Evolutionary conservation across 1,140 invertebrate species (phyloP), one percentile per base, ranked within the genome.

Genomic region (Polyergus mexicanus): DNA sequence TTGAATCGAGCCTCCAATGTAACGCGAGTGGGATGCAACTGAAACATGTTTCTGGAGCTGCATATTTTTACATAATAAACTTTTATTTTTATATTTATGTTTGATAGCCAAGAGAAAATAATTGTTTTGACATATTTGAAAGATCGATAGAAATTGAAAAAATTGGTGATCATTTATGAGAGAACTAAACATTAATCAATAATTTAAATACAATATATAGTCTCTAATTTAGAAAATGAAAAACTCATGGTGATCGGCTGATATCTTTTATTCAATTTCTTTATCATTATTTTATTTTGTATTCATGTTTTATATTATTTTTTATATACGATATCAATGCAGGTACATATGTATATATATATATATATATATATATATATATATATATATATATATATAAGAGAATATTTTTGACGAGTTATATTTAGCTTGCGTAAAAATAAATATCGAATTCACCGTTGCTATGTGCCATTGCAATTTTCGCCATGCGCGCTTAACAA

Each of bases 1-100:
- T 89, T 89, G 88, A 81, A 88, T 84, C 51, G 7, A 83, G 54
- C 54, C 62, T 83, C 76, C 81, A 72, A 44, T 72, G 54, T 44
- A 44, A 60, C 66, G 66, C 19, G 68, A 88, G 75, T 84, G 22
- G 86, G 41, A 88, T 58, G 41, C 86, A 62, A 58, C 22, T 75
- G 69, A 16, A 56, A 85, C 35, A 38, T 77, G 65, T 58, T 47
- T 54, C 54, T 44, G 60, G 44, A 63, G 41, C 11, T 66, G 56
- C 38, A 75, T 78, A 56, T 41, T 38, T 86, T 63, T 65, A n/a
- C 13, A 38, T 54, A 28, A 22, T 28, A 7, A 86, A 80, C 65
- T 56, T 5, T 6, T 7, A 35, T 32, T 58, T 69, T 65, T 71
- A 69, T 8, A 19, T 63, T 77, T 65, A 66, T 81, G 7, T 16